Base-by-base conservation (phyloP, 2,797 vertebrate species). In the Eospalax fontanierii region DNA sequence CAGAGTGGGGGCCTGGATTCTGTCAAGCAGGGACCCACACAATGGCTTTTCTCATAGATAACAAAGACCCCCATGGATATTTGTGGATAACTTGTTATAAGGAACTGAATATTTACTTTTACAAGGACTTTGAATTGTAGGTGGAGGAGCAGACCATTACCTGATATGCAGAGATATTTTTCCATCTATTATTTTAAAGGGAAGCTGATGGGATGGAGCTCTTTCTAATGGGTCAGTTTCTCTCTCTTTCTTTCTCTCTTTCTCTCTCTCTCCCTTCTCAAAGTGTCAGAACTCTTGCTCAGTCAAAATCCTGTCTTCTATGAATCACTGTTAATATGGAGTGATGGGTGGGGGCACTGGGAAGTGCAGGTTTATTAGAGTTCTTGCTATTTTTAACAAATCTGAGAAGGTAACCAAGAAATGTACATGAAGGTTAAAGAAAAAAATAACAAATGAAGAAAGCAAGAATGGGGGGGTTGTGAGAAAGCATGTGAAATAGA, bases 71-170 rank as follows among this genome's bases (percentile, higher is more conserved):
- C 38, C 38, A 24, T 1, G 0, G 24, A 43, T 59, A 28, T 35
- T 30, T 57, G 15, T n/a, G 90, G 70, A 92, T 79, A 15, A 40
- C 33, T 75, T 92, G 50, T 91, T 74, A 33, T 74, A 82, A 81
- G 54, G 33, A 71, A 30, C 65, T 75, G 85, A 91, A 86, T 82
- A 54, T 71, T 94, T 94, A 50, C 33, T 19, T 63, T 40, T 38
- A 73, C 30, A 38, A 85, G 30, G 16, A 71, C n/a, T 65, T 87
- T 16, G 22, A 79, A 30, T 38, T 83, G 4, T 19, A 81, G 65
- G 26, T 21, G 61, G 54, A 79, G 8, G 14, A 14, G 57, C 18
- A 40, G 38, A 91, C 18, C 79, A 57, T 30, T 22, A 22, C 11
- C 9, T 21, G 14, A 26, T 18, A 35, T 0, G 61, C 40, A 38